Evolutionary conservation across 1,140 invertebrate genomes (phyloP).

Genomic region (Mactra quadrangularis): DNA sequence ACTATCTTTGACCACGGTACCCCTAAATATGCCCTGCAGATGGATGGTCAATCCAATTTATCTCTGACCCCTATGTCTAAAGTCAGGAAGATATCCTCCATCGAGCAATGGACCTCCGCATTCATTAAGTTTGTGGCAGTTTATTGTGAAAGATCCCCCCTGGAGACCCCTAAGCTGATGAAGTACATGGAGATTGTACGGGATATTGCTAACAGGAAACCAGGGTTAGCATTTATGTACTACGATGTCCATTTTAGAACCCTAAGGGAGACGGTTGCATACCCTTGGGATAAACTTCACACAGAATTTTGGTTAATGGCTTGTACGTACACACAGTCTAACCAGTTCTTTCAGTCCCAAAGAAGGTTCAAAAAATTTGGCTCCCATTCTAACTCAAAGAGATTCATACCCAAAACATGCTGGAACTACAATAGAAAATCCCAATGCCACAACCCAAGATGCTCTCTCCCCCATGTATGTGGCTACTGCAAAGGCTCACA

Average conservation of each 20-base stretch:
- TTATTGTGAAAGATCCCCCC: slow-evolving; percentile 1
- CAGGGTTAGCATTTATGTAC: slow-evolving; percentile 17
- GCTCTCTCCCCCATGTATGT: slow-evolving; percentile 39
- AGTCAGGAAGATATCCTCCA: no score
- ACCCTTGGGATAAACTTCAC: not conserved
- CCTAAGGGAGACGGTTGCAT: not conserved
- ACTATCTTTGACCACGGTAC: not conserved
- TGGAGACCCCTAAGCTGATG: slow-evolving; percentile 19
- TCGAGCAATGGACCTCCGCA: no score
- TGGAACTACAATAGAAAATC: slow-evolving; percentile 25
- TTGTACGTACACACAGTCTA: not conserved
- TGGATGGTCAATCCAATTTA: not conserved
- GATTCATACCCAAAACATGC: slow-evolving; percentile 18
- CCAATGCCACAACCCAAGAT: not conserved
- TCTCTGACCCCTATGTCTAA: not conserved
- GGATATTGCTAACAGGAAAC: no score
- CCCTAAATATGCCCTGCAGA: not conserved
- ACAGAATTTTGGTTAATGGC: no score
- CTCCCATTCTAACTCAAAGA: not conserved
- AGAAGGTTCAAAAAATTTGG: not conserved
- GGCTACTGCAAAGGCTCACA: slow-evolving; percentile 40
- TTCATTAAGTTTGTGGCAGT: slow-evolving; percentile 31
- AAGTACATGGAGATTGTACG: no score
- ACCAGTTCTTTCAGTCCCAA: not conserved
- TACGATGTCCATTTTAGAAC: no score